Conservation (phyloP, 2,113 vertebrate genomes). For the Galeopterus variegatus region DNA sequence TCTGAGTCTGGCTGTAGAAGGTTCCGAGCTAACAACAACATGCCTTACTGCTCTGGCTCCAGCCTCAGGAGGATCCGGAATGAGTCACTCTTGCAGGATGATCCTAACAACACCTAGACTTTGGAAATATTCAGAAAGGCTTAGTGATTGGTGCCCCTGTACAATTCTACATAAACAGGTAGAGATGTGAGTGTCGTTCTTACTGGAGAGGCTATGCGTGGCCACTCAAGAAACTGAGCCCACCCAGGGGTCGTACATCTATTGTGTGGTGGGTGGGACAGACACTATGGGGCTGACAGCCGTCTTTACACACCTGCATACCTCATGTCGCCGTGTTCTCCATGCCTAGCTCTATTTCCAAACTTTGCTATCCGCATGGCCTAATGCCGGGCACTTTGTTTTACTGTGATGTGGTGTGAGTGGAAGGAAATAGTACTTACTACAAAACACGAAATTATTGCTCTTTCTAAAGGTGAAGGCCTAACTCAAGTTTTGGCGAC, state of each 20-base stretch:
- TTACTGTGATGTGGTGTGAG: constrained; percentile 65
- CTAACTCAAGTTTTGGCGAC: constrained; percentile 67
- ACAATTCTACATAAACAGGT: not conserved
- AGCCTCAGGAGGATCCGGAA: not conserved
- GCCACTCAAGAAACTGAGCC: not conserved
- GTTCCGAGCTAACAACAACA: not conserved
- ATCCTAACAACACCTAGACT: not conserved
- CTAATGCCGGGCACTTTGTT: constrained; percentile 77
- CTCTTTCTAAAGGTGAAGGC: constrained; percentile 64
- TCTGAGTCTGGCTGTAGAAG: not conserved
- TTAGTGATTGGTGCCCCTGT: constrained; percentile 1
- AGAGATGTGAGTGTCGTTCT: not conserved
- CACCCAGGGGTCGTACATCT: rapidly evolving
- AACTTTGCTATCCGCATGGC: not conserved
- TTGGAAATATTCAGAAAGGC: not conserved
- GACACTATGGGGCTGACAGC: not conserved
- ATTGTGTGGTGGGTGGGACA: rapidly evolving
- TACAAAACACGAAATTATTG: constrained; percentile 67
- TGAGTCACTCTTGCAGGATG: not conserved
- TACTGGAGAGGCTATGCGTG: not conserved
- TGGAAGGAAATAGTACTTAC: constrained; percentile 75
- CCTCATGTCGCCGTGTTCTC: not conserved
- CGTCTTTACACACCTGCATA: not conserved
- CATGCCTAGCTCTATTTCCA: not conserved
- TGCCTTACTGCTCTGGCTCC: not conserved